These are phyloP conservation scores for Drosophila yooni DNA, from an alignment of 2,888 invertebrate genomes.

Conservation along the genomic window DNA sequence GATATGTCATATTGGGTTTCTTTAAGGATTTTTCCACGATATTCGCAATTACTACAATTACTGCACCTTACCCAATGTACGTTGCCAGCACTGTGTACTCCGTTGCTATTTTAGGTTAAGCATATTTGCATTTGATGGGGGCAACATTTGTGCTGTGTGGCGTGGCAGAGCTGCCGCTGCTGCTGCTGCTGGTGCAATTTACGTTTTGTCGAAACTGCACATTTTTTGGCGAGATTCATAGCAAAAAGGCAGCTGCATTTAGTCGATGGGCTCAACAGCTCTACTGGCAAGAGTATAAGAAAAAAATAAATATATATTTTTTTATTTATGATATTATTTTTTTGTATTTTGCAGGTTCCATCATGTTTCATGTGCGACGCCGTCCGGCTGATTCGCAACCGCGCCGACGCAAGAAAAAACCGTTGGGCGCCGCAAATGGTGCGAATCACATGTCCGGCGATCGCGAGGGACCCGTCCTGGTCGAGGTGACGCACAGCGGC, in stretches of 20 bases:
- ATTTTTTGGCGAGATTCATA: slow-evolving; percentile 35
- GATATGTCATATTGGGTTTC: neutral
- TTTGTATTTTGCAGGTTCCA: slow-evolving; percentile 89
- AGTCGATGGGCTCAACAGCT: neutral
- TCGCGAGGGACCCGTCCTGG: slow-evolving; percentile 89
- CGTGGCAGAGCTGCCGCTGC: slow-evolving; percentile 8
- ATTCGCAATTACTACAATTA: neutral
- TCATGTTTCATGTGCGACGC: slow-evolving; percentile 98
- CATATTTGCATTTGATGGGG: slow-evolving; percentile 32
- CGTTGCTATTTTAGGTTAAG: slow-evolving; percentile 19
- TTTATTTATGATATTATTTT: neutral
- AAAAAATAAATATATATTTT: neutral
- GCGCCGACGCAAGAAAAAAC: slow-evolving; percentile 94
- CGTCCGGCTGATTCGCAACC: slow-evolving; percentile 96
- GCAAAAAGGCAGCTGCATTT: slow-evolving; percentile 39
- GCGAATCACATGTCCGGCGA: slow-evolving; percentile 87
- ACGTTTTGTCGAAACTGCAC: slow-evolving; percentile 45
- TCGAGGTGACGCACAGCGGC: slow-evolving; percentile 87
- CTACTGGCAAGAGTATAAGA: neutral
- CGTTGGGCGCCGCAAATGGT: slow-evolving; percentile 86
- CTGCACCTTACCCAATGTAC: slow-evolving; percentile 4
- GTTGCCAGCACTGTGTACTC: slow-evolving; percentile 46
- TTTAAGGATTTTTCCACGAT: neutral
- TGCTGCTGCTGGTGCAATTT: slow-evolving; percentile 15
- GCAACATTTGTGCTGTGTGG: slow-evolving; percentile 11